These are phyloP conservation scores for Athalia rosae DNA, from an alignment of 2,888 invertebrate species.

Conservation along the genomic window DNA sequence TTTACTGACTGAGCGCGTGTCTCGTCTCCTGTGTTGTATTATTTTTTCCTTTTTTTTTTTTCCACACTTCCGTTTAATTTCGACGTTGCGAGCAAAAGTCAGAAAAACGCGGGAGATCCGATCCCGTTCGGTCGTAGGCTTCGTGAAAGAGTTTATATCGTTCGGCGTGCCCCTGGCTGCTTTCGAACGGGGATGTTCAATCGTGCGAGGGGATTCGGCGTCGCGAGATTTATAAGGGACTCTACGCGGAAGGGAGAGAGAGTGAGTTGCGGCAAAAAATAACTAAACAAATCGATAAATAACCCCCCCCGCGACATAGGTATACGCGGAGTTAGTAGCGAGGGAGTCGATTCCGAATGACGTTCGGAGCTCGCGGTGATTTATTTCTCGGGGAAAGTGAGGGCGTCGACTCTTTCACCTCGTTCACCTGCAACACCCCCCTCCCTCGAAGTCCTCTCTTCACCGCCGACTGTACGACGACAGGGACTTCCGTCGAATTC, in stretches of 20 bases:
- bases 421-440: background rate
- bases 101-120: background rate
- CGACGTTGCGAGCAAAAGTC: too few species aligned
- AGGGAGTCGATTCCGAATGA: constrained; percentile 40
- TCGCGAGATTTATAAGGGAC: constrained; percentile 42
- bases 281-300: constrained; percentile 44
- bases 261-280: constrained; percentile 23
- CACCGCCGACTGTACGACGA: too few species aligned
- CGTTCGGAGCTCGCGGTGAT: constrained; percentile 27
- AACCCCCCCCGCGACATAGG: constrained; percentile 15
- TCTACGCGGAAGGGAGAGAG: background rate
- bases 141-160: constrained; percentile 30
- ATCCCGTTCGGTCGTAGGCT: background rate
- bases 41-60: too few species aligned
- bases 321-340: too few species aligned
- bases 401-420: too few species aligned
- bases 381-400: constrained; percentile 19
- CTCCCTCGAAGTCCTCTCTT: background rate
- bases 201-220: constrained; percentile 40
- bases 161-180: constrained; percentile 6
- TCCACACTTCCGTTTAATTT: too few species aligned
- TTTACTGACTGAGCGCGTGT: too few species aligned
- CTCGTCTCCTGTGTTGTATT: too few species aligned
- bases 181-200: constrained; percentile 42
- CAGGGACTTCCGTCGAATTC: too few species aligned